Evolutionary conservation across 2,113 vertebrate genomes (phyloP), one percentile per base, ranked within the genome.

Genomic region (Laticauda laticaudata): DNA sequence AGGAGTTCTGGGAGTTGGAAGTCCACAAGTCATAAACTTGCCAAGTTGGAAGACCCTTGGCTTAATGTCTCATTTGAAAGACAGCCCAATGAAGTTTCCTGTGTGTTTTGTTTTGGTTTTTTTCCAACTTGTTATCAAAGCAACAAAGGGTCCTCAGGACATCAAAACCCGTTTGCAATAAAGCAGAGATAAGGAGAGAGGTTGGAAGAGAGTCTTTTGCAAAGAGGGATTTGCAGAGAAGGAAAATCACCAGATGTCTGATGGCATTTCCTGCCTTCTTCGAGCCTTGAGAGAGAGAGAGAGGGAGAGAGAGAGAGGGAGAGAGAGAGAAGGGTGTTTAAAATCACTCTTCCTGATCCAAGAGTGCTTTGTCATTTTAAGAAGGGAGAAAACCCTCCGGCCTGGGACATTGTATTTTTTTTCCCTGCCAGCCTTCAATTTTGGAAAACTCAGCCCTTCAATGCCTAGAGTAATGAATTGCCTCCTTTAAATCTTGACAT

Each of bases 401-500:
- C 20, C 26, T 4, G 2, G 69, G n/a, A 45, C 0, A 2, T 1
- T 3, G 10, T 24, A 1, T 29, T 57, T 57, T 18, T 55, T 55
- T 5, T 1, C 11, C 24, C 14, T n/a, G 1, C 12, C 51, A 26
- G 26, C 15, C 39, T 86, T 34, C 1, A 12, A 12, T 85, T 51
- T 88, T 86, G 88, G 55, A 75, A 59, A 2, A 3, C 3, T 3
- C 12, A 4, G 54, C 53, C 29, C 11, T 7, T 95, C 94, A 92
- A 87, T 93, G 94, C 7, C 48, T 93, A 94, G 94, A 95, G 95
- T 95, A 96, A 95, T 96, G 95, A 97, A 97, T 96, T 94, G 94
- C 91, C 94, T 97, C 93, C 96, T 23, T 96, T 96, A 95, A 96
- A 95, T 95, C 93, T 93, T 95, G 96, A 93, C 93, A 94, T 92